Evolutionary conservation across 2,888 invertebrate genomes (phyloP), one percentile per base, ranked within the genome.

Genomic region (Drosophila infuscata): DNA sequence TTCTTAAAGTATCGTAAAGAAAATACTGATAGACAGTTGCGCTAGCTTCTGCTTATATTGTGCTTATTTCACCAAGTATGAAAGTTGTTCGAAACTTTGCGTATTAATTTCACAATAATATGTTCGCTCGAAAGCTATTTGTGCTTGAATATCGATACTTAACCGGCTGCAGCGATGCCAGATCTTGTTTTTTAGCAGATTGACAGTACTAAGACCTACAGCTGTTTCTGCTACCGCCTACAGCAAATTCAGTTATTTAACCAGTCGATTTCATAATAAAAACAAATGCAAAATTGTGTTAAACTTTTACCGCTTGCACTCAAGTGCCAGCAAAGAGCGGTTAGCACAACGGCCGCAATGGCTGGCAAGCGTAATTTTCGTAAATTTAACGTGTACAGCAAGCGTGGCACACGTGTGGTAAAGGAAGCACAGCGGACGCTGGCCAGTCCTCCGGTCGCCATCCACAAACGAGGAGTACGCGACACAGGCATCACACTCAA

Each of bases 301-400:
- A 88, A 90, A 77, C 62, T 92, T 0, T 5, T 89, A 5, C 73
- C 79, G 1, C 15, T 88, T 30, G 79, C 79, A 5, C 11, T 85
- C 6, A 81, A 78, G 62, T 75, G 75, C 57, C 79, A 77, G 30
- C 85, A 83, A 12, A 84, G 92, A 46, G 49, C 54, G 33, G 94
- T 95, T 77, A 94, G 94, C 36, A 95, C 95, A 1, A 93, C 95
- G 2, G 88, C 93, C 3, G 79, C 88, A 8, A 87, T 94, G 61
- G 92, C 93, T 72, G 97, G 97, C 2, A 97, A 97, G 93, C 94
- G 96, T 76, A 98, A 98, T 93, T 97, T 98, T 87, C 94, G 95
- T 51, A 97, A 97, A 93, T 97, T 98, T 91, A 93, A 95, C 3
- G 89, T 97, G 0, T 94, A 95, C 41, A 96, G 96, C 89, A 97